phyloP scores from a whole-genome alignment of 2,113 vertebrate genomes.

The Furnarius figulus region DNA sequence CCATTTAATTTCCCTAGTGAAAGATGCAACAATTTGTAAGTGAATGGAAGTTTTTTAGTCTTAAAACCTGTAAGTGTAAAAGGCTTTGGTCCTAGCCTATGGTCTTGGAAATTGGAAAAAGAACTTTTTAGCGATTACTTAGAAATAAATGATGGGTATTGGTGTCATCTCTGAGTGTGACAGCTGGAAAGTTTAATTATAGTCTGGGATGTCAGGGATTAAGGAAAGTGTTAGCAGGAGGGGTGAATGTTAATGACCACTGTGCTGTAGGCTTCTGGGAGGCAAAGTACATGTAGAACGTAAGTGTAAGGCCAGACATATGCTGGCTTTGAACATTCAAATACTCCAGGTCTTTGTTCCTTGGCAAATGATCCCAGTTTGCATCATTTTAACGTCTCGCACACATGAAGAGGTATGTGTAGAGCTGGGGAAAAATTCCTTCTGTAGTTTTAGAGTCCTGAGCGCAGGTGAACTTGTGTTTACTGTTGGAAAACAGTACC shows the following conservation, averaged over 20 bases:
- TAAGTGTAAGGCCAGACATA: slow-evolving; percentile 12
- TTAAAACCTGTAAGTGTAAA: not conserved
- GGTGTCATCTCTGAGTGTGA: slow-evolving; percentile 19
- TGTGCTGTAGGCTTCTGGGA: slow-evolving; percentile 65
- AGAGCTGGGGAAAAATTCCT: not conserved
- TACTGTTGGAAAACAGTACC: not conserved
- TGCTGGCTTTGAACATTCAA: slow-evolving; percentile 2
- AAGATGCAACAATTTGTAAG: not conserved
- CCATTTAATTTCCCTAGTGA: not conserved
- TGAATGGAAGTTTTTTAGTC: not conserved
- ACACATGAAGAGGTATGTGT: not conserved
- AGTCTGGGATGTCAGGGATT: slow-evolving; percentile 74
- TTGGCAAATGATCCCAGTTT: not conserved
- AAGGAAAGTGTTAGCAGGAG: slow-evolving; percentile 68
- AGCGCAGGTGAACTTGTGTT: not conserved
- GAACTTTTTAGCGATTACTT: slow-evolving; percentile 7
- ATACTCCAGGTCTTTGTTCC: not conserved
- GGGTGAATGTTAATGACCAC: slow-evolving; percentile 71
- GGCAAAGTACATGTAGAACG: slow-evolving; percentile 13
- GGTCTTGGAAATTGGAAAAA: slow-evolving; percentile 5
- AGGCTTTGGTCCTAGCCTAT: not conserved
- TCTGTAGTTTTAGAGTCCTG: not conserved
- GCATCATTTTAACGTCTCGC: not conserved
- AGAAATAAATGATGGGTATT: slow-evolving; percentile 3
- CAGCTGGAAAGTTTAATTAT: slow-evolving; percentile 82